Evolutionary conservation across 2,888 invertebrate genomes (phyloP), one percentile per base, ranked within the genome.

Genomic region (Carcina quercana): DNA sequence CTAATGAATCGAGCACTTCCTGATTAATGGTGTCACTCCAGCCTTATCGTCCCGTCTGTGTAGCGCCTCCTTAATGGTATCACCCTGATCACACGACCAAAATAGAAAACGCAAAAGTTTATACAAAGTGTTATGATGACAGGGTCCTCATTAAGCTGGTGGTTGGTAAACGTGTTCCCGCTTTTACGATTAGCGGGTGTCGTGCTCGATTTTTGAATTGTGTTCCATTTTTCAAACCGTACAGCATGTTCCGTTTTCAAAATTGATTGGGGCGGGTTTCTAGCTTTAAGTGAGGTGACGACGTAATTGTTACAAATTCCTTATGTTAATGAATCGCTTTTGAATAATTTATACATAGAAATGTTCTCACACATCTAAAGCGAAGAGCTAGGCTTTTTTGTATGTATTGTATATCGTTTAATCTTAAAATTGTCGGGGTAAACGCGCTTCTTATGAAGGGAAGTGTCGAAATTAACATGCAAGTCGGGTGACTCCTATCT

Each of bases 1-100:
- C 61, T 78, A 80, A 80, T 78, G 78, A 80, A 79, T 70, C 71
- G 73, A 58, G 59, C 56, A 67, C 53, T 61, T 52, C 45, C 69
- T 78, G 79, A 80, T 78, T 75, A 78, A 80, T 78, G 76, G 55
- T 70, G 65, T 67, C 67, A 69, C 69, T 67, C 52, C 53, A 44
- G 48, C 52, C 59, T 75, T 79, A 78, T 79, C 78, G 53, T 40
- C 35, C 46, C 42, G 46, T 38, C 44, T 52, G 62, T 66, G 60
- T 66, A 59, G 69, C 71, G 65, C 67, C 71, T 67, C 51, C 63
- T 56, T 75, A 76, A 76, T 76, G 74, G 70, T 68, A 71, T 72
- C 71, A 71, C 60, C 55, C 58, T 51, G 53, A 54, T 46, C 42
- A 33, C 19, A 19, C 43, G 42, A 38, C 47, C 57, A 53, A 50